These are phyloP conservation scores for Percopsis omiscomaycus DNA, from an alignment of 2,797 vertebrate genomes.

Conservation along the genomic window DNA sequence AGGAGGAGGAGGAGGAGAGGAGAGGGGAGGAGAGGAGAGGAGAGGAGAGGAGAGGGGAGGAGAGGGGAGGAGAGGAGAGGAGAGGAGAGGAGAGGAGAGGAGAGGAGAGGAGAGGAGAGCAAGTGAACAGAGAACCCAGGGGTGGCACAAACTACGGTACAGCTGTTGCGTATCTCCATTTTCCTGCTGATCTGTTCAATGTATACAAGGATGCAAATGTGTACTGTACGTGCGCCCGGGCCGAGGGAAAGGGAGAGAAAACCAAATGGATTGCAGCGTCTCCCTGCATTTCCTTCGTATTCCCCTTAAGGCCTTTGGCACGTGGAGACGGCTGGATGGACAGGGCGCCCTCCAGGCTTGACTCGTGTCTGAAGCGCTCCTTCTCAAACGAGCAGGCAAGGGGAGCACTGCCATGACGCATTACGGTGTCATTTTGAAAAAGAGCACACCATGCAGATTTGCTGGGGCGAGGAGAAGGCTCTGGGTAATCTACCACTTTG, in stretches of 20 bases:
- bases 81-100: constrained; percentile 21
- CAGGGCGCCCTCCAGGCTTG: constrained; percentile 1
- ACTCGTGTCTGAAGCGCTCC: constrained; percentile 11
- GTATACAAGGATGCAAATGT: too few species aligned
- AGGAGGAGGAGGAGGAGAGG: too few species aligned
- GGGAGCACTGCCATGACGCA: constrained; percentile 56
- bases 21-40: constrained; percentile 25
- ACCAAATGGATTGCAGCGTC: constrained; percentile 75
- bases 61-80: constrained; percentile 12
- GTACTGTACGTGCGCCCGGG: too few species aligned
- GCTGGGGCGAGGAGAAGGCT: constrained; percentile 24
- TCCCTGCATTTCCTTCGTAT: constrained; percentile 53
- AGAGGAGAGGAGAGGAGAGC: constrained; percentile 4
- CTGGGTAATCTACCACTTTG: constrained; percentile 40
- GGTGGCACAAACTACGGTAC: too few species aligned
- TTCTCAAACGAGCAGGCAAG: constrained; percentile 31
- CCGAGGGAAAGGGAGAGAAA: constrained; percentile 68
- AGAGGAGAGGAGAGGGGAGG: constrained; percentile 7
- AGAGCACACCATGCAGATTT: constrained; percentile 25
- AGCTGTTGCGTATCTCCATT: too few species aligned
- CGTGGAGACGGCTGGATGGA: constrained; percentile 9
- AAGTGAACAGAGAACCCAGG: too few species aligned
- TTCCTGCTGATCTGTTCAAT: too few species aligned
- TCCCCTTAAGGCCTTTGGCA: constrained; percentile 39
- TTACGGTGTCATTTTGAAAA: constrained; percentile 53